Conservation (phyloP, 2,888 invertebrate genomes). For the Uloborus plumipes region DNA sequence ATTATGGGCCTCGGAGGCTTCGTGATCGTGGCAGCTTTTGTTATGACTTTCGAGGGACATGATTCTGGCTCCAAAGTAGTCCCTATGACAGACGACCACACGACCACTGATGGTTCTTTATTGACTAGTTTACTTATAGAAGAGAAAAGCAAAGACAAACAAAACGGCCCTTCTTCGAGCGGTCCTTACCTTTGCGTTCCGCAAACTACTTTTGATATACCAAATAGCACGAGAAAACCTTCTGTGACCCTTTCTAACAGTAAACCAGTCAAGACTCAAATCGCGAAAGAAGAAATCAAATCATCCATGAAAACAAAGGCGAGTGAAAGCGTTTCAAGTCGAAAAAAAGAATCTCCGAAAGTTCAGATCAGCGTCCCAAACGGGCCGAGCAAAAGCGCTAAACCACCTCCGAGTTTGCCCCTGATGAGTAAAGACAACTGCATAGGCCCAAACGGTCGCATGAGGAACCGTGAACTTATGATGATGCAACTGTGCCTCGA, state of each 20-base stretch:
- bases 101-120: conserved; percentile 43
- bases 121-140: conserved; percentile 49
- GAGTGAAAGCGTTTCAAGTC: conserved; percentile 17
- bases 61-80: conserved; percentile 93
- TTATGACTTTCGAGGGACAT: conserved; percentile 97
- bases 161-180: conserved; percentile 39
- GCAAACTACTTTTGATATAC: conserved; percentile 27
- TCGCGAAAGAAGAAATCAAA: conserved; percentile 10
- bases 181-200: conserved; percentile 60
- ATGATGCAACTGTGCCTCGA: conserved; percentile 62
- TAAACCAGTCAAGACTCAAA: background rate
- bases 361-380: conserved; percentile 1
- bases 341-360: conserved; percentile 11
- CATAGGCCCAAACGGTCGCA: conserved; percentile 21
- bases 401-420: conserved; percentile 49
- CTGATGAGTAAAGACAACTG: conserved; percentile 16
- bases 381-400: conserved; percentile 28
- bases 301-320: conserved; percentile 15
- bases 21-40: conserved; percentile 95
- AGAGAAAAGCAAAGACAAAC: conserved; percentile 43
- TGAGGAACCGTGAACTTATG: conserved; percentile 59
- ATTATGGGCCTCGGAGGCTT: conserved; percentile 98
- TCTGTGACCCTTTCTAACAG: conserved; percentile 41
- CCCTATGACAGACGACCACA: conserved; percentile 74
- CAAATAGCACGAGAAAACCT: conserved; percentile 25